Conservation (phyloP, 2,888 invertebrate species). For the Laspeyria flexula region DNA sequence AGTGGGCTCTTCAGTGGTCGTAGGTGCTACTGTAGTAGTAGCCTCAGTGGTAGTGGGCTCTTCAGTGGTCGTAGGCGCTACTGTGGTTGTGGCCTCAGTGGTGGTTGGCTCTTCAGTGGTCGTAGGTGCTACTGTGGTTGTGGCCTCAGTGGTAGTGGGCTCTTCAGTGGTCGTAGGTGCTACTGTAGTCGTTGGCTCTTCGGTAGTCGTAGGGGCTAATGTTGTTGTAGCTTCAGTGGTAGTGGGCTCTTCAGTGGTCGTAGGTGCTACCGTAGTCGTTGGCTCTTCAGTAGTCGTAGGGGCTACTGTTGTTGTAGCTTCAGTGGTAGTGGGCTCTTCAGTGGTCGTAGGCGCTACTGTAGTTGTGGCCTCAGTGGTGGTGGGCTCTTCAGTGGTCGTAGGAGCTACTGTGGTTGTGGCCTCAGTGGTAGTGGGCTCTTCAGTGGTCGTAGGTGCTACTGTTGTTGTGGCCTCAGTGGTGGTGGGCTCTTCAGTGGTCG, state of each 20-base stretch:
- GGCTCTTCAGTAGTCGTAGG: not conserved
- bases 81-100: constrained; percentile 4
- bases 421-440: constrained; percentile 3
- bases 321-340: no score
- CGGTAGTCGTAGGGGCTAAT: no score
- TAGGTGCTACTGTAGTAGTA: no score
- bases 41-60: no score
- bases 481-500: constrained; percentile 12
- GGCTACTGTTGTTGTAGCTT: no score
- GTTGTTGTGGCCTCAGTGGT: not conserved
- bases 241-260: constrained; percentile 7
- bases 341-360: no score
- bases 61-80: no score
- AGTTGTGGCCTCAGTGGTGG: not conserved
- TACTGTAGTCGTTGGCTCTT: not conserved
- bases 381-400: constrained; percentile 1
- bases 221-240: constrained; percentile 7
- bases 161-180: constrained; percentile 6
- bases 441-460: not conserved
- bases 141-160: constrained; percentile 4
- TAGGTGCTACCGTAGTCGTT: constrained; percentile 1
- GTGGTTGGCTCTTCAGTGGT: constrained; percentile 10
- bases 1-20: not conserved
- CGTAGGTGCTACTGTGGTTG: constrained; percentile 4
- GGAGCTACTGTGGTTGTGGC: constrained; percentile 3